A percentile compares a stretch with the other conserved stretches of the same genome.
Conservation (phyloP, 2,113 vertebrate genomes). For the Hemiscyllium ocellatum region DNA sequence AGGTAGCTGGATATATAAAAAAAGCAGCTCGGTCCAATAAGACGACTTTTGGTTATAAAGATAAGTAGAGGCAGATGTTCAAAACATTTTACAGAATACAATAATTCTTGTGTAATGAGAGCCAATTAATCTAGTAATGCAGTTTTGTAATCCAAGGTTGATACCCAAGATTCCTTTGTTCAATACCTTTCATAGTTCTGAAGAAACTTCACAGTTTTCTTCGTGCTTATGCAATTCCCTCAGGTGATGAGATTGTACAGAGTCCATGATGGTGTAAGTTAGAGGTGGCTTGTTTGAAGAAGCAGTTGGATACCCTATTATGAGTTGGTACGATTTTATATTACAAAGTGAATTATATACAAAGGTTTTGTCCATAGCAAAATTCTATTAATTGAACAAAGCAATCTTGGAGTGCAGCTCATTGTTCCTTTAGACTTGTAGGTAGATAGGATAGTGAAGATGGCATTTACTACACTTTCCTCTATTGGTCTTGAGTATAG, state of each 20-base stretch:
- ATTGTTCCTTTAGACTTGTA: too few relatives aligned
- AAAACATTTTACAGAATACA: not conserved
- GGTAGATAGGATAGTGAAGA: too few relatives aligned
- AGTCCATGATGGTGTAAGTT: not conserved
- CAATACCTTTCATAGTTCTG: not conserved
- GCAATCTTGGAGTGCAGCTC: too few relatives aligned
- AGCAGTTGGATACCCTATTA: not conserved
- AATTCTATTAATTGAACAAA: not conserved
- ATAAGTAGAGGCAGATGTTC: not conserved
- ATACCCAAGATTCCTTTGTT: not conserved
- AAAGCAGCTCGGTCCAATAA: not conserved
- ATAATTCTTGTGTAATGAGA: not conserved
- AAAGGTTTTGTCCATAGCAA: not conserved
- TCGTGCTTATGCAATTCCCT: not conserved
- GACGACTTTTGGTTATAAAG: not conserved
- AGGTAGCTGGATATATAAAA: not conserved
- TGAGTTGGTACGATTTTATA: not conserved
- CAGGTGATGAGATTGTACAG: not conserved
- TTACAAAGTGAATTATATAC: not conserved
- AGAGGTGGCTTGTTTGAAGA: not conserved
- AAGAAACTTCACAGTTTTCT: not conserved
- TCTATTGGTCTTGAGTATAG: too few relatives aligned
- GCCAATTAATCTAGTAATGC: not conserved
- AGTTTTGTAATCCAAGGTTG: not conserved
- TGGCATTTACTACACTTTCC: too few relatives aligned